Evolutionary conservation across 1,140 invertebrate species (phyloP).

Genomic region (Zaprionus taronus): DNA sequence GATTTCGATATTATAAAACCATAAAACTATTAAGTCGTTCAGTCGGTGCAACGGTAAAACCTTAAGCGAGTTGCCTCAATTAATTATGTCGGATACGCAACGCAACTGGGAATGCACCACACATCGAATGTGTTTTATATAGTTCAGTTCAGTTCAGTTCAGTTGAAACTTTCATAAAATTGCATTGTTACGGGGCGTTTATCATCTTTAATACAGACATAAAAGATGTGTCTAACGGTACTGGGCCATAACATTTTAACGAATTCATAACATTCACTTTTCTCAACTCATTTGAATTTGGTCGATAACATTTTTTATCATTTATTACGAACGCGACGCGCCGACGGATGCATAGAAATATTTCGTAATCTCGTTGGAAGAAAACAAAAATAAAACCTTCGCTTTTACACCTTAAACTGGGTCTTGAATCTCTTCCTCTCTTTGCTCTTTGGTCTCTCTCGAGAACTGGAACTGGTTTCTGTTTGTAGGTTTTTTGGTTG

Average conservation of each 20-base stretch:
- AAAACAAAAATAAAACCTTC: constrained; percentile 25
- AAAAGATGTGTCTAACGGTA: constrained; percentile 57
- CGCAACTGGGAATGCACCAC: constrained; percentile 41
- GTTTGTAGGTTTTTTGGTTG: constrained; percentile 31
- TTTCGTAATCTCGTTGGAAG: constrained; percentile 64
- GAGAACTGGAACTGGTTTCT: constrained; percentile 57
- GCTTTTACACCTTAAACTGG: constrained; percentile 58
- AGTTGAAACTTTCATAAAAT: constrained; percentile 67
- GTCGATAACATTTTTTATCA: constrained; percentile 56
- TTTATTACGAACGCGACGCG: constrained; percentile 21
- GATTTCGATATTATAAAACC: constrained; percentile 70
- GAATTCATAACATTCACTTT: constrained; percentile 51
- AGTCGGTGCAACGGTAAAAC: constrained; percentile 31
- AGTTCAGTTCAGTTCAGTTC: constrained; percentile 72
- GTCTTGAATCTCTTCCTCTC: constrained; percentile 13
- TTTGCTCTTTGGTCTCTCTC: constrained; percentile 35
- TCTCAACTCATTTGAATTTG: constrained; percentile 16
- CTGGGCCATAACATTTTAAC: constrained; percentile 23
- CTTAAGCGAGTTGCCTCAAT: constrained; percentile 39
- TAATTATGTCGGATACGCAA: constrained; percentile 48
- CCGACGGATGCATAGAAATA: constrained; percentile 14
- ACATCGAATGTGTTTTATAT: constrained; percentile 33
- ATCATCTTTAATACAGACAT: constrained; percentile 6
- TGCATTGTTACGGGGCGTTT: constrained; percentile 59
- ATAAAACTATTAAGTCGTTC: constrained; percentile 31